phyloP scores from a whole-genome alignment of 2,113 vertebrate species.

The Corydoras sp. region DNA sequence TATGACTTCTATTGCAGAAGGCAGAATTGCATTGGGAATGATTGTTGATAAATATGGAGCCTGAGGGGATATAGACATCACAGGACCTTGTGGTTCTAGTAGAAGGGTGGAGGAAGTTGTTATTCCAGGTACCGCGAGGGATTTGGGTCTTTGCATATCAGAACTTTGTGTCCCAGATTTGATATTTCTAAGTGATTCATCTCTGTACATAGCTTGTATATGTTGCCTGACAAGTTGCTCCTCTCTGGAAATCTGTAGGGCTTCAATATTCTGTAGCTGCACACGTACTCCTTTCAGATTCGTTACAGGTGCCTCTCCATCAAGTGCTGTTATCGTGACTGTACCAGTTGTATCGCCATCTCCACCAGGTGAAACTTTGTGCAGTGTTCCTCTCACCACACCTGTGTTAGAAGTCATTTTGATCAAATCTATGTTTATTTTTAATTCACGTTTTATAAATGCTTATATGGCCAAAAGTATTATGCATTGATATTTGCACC shows the following conservation, averaged over 20 bases:
- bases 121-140: slow-evolving; percentile 82
- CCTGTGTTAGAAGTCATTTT: slow-evolving; percentile 45
- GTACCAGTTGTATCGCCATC: slow-evolving; percentile 49
- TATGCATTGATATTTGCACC: too few species aligned
- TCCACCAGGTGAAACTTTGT: slow-evolving; percentile 50
- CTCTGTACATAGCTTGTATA: slow-evolving; percentile 69
- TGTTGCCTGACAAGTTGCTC: slow-evolving; percentile 69
- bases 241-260: slow-evolving; percentile 55
- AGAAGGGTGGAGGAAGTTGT: slow-evolving; percentile 65
- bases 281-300: slow-evolving; percentile 68
- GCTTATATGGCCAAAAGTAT: too few species aligned
- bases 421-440: not conserved
- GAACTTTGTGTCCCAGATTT: slow-evolving; percentile 60
- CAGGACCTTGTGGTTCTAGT: slow-evolving; percentile 78
- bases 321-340: slow-evolving; percentile 76
- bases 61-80: slow-evolving; percentile 95
- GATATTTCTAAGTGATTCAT: slow-evolving; percentile 68
- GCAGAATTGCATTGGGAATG: slow-evolving; percentile 90
- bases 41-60: slow-evolving; percentile 94
- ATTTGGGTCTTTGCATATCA: slow-evolving; percentile 76
- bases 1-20: slow-evolving; percentile 83
- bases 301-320: slow-evolving; percentile 61
- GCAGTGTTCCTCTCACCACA: slow-evolving; percentile 56
- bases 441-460: not conserved
- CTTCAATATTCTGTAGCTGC: slow-evolving; percentile 71